Evolutionary conservation across 2,888 invertebrate species (phyloP), one percentile per base, ranked within the genome.

Genomic region (Melipona beecheii): DNA sequence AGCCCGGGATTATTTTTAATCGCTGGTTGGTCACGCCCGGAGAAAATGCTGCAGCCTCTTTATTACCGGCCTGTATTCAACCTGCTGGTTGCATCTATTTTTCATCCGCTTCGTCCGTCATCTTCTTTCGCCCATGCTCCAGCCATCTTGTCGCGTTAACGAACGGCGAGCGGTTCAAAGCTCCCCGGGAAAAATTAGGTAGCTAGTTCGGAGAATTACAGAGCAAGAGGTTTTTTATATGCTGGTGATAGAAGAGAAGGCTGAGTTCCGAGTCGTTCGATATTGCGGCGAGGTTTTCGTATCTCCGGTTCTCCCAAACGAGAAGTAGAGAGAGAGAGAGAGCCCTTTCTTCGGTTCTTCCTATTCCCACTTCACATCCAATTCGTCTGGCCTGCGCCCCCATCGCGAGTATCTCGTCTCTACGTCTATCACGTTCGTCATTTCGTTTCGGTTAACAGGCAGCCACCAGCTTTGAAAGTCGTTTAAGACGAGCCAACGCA

Each of bases 371-470:
- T 77, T 75, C 76, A 81, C 85, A 81, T 85, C 80, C 82, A 83
- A 89, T 89, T 82, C 85, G 72, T 75, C 79, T 49, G 81, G 64
- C 73, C 85, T 82, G 68, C 86, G 52, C 85, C 79, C 81, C 80
- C 77, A 73, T 86, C 84, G 85, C 85, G 89, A 84, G 81, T 78
- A 86, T 78, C 84, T 80, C 85, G 88, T 90, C 90, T 89, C 90
- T 89, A 84, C 87, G 83, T 88, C 86, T 83, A 85, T 87, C 87
- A 80, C 86, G 89, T 70, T 78, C 78, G 86, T 90, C 90, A 91
- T 92, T 91, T 91, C 90, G 91, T 91, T 89, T 89, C 86, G 84
- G 89, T 89, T 91, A 92, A 91, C 90, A 87, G 89, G 83, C 87
- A 84, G 83, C 77, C 79, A 85, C 69, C 75, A 84, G 90, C 92